phyloP scores from a whole-genome alignment of 1,140 invertebrate species.

The Drosophila suzukii region DNA sequence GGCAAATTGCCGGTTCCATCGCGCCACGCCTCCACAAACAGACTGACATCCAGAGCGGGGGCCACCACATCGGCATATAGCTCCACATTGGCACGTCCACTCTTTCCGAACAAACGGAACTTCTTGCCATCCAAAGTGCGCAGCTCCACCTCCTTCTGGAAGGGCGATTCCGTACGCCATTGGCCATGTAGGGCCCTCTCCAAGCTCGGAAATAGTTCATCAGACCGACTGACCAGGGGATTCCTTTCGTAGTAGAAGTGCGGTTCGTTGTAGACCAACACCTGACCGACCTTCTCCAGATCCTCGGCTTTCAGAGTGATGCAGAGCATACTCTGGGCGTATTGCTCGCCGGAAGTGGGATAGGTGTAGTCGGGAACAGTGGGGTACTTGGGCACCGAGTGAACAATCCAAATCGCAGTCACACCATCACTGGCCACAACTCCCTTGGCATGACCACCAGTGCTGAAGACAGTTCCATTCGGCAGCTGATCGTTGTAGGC shows the following conservation, averaged over 20 bases:
- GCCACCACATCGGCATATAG: conserved; percentile 94
- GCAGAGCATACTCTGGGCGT: conserved; percentile 95
- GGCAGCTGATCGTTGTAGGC: conserved; percentile 95
- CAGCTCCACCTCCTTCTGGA: conserved; percentile 86
- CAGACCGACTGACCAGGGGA: conserved; percentile 84
- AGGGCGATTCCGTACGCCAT: conserved; percentile 87
- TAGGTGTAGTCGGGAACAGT: conserved; percentile 88
- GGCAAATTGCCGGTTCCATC: conserved; percentile 91
- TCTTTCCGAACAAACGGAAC: conserved; percentile 93
- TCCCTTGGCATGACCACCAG: conserved; percentile 94
- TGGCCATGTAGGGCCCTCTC: conserved; percentile 87
- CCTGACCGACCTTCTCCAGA: conserved; percentile 89
- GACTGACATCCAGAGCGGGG: conserved; percentile 88
- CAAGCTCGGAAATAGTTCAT: conserved; percentile 86
- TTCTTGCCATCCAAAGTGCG: conserved; percentile 86
- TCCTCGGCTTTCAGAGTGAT: conserved; percentile 88
- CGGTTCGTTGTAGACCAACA: conserved; percentile 92
- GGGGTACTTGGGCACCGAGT: conserved; percentile 95
- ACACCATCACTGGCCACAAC: conserved; percentile 89
- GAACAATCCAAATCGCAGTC: conserved; percentile 94
- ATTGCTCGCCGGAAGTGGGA: conserved; percentile 89
- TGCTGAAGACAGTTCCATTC: conserved; percentile 85
- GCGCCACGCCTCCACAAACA: conserved; percentile 95
- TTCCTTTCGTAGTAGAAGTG: conserved; percentile 88
- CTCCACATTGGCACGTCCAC: conserved; percentile 91